These are phyloP conservation scores for Pachydiplax longipennis DNA, from an alignment of 2,888 invertebrate genomes.

Conservation along the genomic window DNA sequence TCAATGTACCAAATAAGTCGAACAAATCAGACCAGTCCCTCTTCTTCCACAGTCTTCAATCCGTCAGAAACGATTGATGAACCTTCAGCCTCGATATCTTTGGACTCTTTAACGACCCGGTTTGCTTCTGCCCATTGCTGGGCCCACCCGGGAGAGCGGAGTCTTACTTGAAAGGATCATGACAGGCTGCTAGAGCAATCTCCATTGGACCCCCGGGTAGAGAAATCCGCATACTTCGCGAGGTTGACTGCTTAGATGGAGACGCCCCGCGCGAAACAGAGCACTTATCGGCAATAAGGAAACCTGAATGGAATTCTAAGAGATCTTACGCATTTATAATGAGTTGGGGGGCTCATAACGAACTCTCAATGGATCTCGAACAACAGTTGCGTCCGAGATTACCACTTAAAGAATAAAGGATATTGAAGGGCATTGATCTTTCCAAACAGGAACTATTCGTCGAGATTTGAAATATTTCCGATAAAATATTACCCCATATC, in stretches of 20 bases:
- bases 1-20: not conserved
- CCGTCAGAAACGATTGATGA: not conserved
- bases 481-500: too few relatives aligned
- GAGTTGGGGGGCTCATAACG: not conserved
- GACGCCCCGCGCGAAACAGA: not conserved
- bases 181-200: not conserved
- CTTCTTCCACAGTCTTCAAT: not conserved
- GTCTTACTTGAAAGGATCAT: not conserved
- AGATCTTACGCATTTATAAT: not conserved
- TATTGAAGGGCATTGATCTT: not conserved
- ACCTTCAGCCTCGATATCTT: not conserved
- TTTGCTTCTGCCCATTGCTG: not conserved
- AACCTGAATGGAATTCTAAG: not conserved
- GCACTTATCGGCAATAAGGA: not conserved
- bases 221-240: not conserved
- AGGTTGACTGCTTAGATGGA: not conserved
- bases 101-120: not conserved
- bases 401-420: not conserved
- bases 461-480: too few relatives aligned
- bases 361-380: not conserved
- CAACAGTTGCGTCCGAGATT: not conserved
- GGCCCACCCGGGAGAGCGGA: not conserved
- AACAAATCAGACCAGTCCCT: not conserved
- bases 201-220: not conserved
- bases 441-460: too few relatives aligned